Base-by-base conservation (phyloP, 2,888 invertebrate species). In the Caenorhabditis macrosperma region DNA sequence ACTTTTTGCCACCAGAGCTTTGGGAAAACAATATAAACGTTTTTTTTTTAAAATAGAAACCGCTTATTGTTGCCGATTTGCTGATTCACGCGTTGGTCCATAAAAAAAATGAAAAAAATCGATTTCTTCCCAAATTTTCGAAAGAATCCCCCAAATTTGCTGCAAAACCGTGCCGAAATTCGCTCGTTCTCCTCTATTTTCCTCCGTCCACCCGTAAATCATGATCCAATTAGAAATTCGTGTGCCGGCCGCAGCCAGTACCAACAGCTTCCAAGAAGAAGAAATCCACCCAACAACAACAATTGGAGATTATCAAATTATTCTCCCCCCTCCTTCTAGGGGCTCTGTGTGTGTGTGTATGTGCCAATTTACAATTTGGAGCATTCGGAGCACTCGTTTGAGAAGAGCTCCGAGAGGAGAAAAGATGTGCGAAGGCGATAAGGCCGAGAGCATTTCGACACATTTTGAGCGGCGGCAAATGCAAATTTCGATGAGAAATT, bases 221-320 rank as follows among this genome's bases (percentile, higher is more conserved):
- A 44, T 44, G 17, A 44, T 44, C 44, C 44, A 44, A 44, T 44
- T 44, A 44, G 44, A 17, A 44, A 44, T 44, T 44, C 44, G 5
- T n/a, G 33, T 10, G 6, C 33, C 33, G 17, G n/a, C 28, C 30
- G 17, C 54, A 15, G 2, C 59, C 41, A 41, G 41, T 35, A 24
- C 15, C 44, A 60, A 60, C 59, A 59, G 22, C 57, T 41, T 22
- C 30, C 15, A 54, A 28, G 15, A 54, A 54, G 5, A 3, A 12
- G 30, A 59, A 22, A 35, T n/a, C n/a, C n/a, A n/a, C n/a, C n/a
- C n/a, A n/a, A n/a, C n/a, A 22, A 26, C 22, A 1, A 26, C 12
- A 12, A 12, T 3, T 3, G 17, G 54, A 44, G 60, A 60, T 60
- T 60, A 60, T 60, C 60, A 60, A 60, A 60, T 60, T 60, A 60